Evolutionary conservation across 2,888 invertebrate genomes (phyloP).

Genomic region (Aleiodes testaceus): DNA sequence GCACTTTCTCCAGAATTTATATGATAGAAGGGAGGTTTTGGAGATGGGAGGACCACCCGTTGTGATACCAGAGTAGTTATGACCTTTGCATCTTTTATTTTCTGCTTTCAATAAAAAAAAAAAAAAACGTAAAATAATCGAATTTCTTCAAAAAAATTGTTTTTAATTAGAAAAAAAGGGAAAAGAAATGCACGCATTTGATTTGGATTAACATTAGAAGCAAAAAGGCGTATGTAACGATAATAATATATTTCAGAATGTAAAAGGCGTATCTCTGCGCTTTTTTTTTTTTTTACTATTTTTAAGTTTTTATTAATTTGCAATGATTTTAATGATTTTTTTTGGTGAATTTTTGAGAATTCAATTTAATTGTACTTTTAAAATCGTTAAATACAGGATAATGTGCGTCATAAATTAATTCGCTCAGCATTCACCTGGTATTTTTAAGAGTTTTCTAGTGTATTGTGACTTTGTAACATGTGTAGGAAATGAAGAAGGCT

Average conservation of each 20-base stretch:
- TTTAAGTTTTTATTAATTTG: too few species aligned
- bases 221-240: too few species aligned
- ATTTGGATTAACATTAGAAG: too few species aligned
- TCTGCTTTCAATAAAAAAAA: background rate
- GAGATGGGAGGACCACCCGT: conserved; percentile 56
- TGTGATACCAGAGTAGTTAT: conserved; percentile 53
- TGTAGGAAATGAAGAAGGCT: conserved; percentile 12
- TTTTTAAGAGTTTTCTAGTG: background rate
- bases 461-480: conserved; percentile 22
- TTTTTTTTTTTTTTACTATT: too few species aligned
- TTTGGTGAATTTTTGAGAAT: background rate
- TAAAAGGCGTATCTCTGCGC: too few species aligned
- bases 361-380: background rate
- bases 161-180: background rate
- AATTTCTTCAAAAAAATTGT: background rate
- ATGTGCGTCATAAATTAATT: conserved; percentile 22
- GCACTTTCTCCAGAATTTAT: background rate
- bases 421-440: conserved; percentile 9
- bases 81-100: conserved; percentile 42
- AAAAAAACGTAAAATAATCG: background rate
- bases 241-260: too few species aligned
- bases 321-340: too few species aligned
- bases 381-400: conserved; percentile 8
- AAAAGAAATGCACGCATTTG: background rate
- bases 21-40: conserved; percentile 30